Evolutionary conservation across 2,888 invertebrate genomes (phyloP), one percentile per base, ranked within the genome.

Genomic region (Linnaemya tessellans): DNA sequence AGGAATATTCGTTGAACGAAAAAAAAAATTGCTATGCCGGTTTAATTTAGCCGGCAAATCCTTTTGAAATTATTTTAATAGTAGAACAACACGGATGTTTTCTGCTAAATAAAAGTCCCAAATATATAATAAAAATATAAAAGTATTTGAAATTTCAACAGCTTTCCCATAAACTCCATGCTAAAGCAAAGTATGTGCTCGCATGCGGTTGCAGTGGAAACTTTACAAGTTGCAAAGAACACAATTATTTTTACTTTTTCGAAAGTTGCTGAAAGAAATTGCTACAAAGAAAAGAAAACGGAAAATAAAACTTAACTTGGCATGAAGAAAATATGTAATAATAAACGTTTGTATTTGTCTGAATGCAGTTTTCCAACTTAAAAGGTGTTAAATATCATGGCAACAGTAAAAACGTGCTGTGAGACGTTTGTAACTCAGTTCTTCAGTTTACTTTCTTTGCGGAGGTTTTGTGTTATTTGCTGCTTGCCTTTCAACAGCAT

Each of bases 331-430:
- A 41, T 1, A 35, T 22, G 18, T 25, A 25, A 49, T 18, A 25
- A 38, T 41, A 38, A 18, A 60, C 38, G 79, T 79, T 73, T 65
- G 22, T 13, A 15, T 49, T n/a, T 67, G 30, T 68, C 22, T 62
- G 15, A 56, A 62, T 79, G 70, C 20, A 25, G 20, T 65, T 73
- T n/a, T 22, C n/a, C 35, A 64, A 25, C 54, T 71, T 56, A 82
- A 71, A 22, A 71, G 64, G 82, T 77, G 62, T 77, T 77, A 71
- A 82, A 77, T 68, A 35, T 71, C 64, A 64, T 77, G 56, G 56
- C 56, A 77, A 71, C 58, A 41, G 62, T 38, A 49, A 65, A 65
- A 58, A 82, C 70, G 70, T 77, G 82, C 62, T 56, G 43, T 43
- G 22, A 62, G 68, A 43, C 8, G 73, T 35, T 60, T 0, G 3